Evolutionary conservation across 2,797 vertebrate genomes (phyloP).

Genomic region (Threskiornis aethiopicus): DNA sequence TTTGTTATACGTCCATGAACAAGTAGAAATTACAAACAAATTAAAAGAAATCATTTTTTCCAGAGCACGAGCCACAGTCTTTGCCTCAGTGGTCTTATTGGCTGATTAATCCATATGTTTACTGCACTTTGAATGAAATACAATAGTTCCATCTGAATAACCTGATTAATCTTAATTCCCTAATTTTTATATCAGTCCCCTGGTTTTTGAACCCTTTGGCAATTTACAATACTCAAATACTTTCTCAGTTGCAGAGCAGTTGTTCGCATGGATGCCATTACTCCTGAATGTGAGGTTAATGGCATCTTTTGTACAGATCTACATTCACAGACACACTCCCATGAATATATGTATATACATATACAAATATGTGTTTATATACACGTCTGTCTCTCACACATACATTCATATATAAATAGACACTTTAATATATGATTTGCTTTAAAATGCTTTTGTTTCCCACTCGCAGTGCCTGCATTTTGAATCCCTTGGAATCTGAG

Average conservation of each 20-base stretch:
- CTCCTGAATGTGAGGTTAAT: neutral
- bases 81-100: slow-evolving; percentile 30
- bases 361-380: neutral
- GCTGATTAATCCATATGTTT: slow-evolving; percentile 48
- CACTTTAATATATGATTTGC: neutral
- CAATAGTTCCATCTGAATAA: neutral
- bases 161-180: slow-evolving; percentile 43
- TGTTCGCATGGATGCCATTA: neutral
- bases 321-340: neutral
- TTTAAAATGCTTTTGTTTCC: neutral
- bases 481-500: neutral
- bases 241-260: slow-evolving; percentile 37
- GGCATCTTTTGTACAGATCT: neutral
- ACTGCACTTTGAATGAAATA: slow-evolving; percentile 31
- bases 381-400: neutral
- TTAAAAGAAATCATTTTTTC: neutral
- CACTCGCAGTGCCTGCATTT: neutral
- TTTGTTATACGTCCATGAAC: neutral
- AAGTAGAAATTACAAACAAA: slow-evolving; percentile 21
- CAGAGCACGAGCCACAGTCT: neutral
- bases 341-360: neutral
- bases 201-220: slow-evolving; percentile 58
- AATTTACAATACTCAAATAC: slow-evolving; percentile 42
- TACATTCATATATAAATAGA: neutral
- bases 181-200: slow-evolving; percentile 53